Evolutionary conservation across 2,113 vertebrate genomes (phyloP).

Genomic region (Oreamnos americanus): DNA sequence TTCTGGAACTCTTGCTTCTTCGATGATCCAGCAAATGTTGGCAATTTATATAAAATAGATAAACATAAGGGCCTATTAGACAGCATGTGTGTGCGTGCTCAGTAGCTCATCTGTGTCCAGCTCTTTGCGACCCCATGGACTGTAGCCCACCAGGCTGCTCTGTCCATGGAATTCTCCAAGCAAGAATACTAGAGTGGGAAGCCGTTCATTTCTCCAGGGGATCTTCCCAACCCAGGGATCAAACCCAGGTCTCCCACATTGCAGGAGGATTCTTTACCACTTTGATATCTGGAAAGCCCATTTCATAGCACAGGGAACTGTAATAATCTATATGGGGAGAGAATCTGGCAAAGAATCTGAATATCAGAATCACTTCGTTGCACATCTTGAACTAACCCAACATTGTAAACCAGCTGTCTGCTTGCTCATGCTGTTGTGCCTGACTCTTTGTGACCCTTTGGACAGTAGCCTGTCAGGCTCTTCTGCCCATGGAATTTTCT

Average conservation of each 20-base stretch:
- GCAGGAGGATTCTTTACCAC: not conserved
- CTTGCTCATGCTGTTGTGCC: not conserved
- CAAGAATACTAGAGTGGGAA: not conserved
- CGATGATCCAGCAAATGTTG: too few species aligned
- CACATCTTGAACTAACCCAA: not conserved
- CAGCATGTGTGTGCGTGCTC: accelerated
- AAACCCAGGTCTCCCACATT: not conserved
- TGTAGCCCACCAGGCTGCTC: not conserved
- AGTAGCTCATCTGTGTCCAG: not conserved
- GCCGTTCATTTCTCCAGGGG: not conserved
- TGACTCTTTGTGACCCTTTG: not conserved
- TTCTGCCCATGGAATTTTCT: not conserved
- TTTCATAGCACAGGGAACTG: not conserved
- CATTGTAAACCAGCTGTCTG: not conserved
- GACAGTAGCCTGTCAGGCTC: not conserved
- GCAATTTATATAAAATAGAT: accelerated
- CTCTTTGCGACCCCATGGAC: not conserved
- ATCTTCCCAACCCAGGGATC: not conserved
- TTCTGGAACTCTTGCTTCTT: too few species aligned
- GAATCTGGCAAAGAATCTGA: not conserved
- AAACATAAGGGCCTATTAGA: not conserved
- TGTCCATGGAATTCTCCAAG: not conserved
- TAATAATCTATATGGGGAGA: not conserved
- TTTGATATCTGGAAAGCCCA: not conserved
- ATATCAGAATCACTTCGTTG: not conserved